phyloP scores from a whole-genome alignment of 2,888 invertebrate species.

The Dicycla oo region DNA sequence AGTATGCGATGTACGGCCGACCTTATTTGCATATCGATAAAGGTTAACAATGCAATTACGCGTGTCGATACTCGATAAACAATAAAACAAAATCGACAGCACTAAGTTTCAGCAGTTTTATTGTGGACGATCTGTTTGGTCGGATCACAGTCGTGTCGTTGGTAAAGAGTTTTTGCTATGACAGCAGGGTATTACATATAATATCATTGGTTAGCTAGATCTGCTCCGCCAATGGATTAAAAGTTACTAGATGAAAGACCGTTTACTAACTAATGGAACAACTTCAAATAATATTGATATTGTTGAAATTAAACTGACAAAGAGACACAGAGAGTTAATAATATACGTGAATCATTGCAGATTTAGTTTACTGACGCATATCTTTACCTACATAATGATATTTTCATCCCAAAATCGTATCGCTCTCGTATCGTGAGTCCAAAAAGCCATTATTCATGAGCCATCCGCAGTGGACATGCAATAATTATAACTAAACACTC shows the following conservation, averaged over 20 bases:
- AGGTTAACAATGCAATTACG: slow-evolving; percentile 79
- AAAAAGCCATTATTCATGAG: slow-evolving; percentile 50
- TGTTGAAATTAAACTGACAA: background rate
- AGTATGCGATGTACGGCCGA: slow-evolving; percentile 47
- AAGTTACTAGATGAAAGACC: background rate
- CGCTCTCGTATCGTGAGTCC: slow-evolving; percentile 31
- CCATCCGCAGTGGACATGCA: slow-evolving; percentile 55
- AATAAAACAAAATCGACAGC: slow-evolving; percentile 69
- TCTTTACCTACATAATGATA: background rate
- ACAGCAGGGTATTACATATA: too few species aligned
- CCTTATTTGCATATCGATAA: slow-evolving; percentile 74
- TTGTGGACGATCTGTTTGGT: slow-evolving; percentile 23
- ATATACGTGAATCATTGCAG: background rate
- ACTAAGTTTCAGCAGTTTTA: slow-evolving; percentile 56
- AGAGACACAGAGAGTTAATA: background rate
- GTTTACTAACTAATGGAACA: background rate
- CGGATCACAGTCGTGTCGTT: slow-evolving; percentile 37
- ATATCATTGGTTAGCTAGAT: background rate
- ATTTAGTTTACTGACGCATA: background rate
- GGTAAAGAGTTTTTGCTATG: background rate
- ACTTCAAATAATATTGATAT: background rate
- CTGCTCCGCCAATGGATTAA: background rate
- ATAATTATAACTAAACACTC: slow-evolving; percentile 61
- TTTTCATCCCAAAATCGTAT: slow-evolving; percentile 24
- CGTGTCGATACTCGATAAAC: slow-evolving; percentile 73